Percentiles rank a stretch among this genome's conserved stretches.
Evolutionary conservation across 2,113 vertebrate genomes (phyloP).

Genomic region (Axis porcinus): DNA sequence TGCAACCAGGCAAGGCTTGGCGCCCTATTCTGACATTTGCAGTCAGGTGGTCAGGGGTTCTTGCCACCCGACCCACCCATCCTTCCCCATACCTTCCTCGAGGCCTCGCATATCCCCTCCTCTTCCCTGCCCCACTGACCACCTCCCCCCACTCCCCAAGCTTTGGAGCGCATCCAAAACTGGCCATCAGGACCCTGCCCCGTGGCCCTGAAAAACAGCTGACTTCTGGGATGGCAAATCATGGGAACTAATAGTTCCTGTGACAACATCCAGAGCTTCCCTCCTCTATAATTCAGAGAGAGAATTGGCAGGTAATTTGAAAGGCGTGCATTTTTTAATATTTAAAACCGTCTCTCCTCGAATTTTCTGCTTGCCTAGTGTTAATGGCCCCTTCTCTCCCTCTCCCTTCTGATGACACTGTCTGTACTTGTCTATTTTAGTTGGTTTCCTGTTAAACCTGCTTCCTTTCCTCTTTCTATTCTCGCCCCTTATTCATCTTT

Average conservation of each 20-base stretch:
- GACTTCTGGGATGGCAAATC: not conserved
- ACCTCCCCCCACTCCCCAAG: not conserved
- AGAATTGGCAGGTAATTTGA: not conserved
- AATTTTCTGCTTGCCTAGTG: not conserved
- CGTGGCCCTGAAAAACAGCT: not conserved
- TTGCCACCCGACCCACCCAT: not conserved
- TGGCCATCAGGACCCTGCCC: not conserved
- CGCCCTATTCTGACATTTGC: not conserved
- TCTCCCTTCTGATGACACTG: not conserved
- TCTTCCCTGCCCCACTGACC: not conserved
- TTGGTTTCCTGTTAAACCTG: conserved; percentile 34
- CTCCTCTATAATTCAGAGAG: not conserved
- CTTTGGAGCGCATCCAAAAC: not conserved
- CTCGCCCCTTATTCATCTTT: conserved; percentile 18
- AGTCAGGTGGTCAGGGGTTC: not conserved
- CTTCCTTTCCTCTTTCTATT: conserved; percentile 47
- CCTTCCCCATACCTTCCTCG: not conserved
- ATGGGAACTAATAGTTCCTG: not conserved
- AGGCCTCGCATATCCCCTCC: not conserved
- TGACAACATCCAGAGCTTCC: not conserved
- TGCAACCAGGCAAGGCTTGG: not conserved
- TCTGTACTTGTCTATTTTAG: not conserved
- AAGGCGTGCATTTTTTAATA: not conserved
- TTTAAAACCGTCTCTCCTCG: not conserved
- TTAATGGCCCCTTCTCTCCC: not conserved